These are phyloP conservation scores for Syngnathus typhle DNA, from an alignment of 2,113 vertebrate species.

Conservation along the genomic window DNA sequence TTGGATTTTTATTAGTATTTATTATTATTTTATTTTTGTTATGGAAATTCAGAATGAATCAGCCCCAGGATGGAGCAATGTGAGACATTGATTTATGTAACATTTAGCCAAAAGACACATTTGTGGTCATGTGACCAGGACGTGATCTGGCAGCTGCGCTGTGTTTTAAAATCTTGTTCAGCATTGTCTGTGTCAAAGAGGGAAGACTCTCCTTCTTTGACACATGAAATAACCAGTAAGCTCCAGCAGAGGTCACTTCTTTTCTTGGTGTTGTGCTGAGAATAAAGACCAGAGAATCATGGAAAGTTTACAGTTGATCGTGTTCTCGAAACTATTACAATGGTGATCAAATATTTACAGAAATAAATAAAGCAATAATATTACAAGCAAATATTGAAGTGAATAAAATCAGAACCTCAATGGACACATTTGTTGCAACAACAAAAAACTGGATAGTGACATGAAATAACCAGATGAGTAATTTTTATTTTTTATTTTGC, in stretches of 20 bases:
- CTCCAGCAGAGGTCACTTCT: conserved; percentile 60
- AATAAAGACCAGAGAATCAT: not conserved
- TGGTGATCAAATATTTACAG: not conserved
- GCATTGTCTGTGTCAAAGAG: not conserved
- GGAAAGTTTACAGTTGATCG: not conserved
- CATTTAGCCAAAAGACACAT: too few species aligned
- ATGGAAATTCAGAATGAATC: too few species aligned
- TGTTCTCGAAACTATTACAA: not conserved
- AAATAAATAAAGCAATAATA: not conserved
- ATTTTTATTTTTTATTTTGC: not conserved
- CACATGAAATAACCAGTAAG: conserved; percentile 28
- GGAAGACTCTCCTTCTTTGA: not conserved
- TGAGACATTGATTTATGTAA: too few species aligned
- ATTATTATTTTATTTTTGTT: too few species aligned
- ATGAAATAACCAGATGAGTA: not conserved
- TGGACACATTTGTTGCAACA: not conserved
- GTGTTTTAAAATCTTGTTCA: too few species aligned
- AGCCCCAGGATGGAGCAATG: too few species aligned
- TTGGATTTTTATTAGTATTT: too few species aligned
- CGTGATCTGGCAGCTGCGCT: too few species aligned
- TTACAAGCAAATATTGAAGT: not conserved
- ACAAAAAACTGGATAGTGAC: not conserved
- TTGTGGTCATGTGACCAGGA: too few species aligned
- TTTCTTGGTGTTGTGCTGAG: not conserved
- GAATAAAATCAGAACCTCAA: not conserved